These are phyloP conservation scores for Ardeotis arabs DNA, from an alignment of 2,113 vertebrate species.

Conservation along the genomic window DNA sequence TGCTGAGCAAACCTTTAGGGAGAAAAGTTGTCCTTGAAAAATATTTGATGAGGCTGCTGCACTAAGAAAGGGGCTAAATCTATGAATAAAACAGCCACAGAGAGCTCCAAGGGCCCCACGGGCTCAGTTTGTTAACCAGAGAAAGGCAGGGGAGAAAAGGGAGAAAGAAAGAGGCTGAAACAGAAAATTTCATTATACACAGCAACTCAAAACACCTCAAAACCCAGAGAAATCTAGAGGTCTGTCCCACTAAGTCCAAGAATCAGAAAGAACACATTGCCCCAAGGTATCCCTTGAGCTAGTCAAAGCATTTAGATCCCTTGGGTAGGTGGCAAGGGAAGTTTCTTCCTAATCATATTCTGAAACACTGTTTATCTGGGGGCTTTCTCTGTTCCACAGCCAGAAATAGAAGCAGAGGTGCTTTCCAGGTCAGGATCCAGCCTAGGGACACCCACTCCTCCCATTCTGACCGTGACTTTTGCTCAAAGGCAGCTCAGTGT, in stretches of 20 bases:
- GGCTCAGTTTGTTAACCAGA: slow-evolving; percentile 19
- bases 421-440: slow-evolving; percentile 15
- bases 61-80: slow-evolving; percentile 34
- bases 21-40: slow-evolving; percentile 74
- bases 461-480: background rate
- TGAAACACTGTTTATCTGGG: background rate
- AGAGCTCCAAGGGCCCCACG: background rate
- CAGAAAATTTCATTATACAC: background rate
- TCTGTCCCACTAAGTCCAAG: background rate
- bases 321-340: background rate
- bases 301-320: background rate
- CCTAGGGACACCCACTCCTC: background rate
- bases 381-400: background rate
- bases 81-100: slow-evolving; percentile 56
- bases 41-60: slow-evolving; percentile 59
- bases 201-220: background rate
- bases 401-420: slow-evolving; percentile 1
- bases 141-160: background rate
- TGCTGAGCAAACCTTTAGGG: slow-evolving; percentile 59
- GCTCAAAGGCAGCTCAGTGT: background rate
- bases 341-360: background rate
- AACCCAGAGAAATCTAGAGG: background rate
- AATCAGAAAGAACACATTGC: background rate
- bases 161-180: background rate
- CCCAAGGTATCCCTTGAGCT: background rate